Conservation (phyloP, 2,113 vertebrate species). For the Phrynocephalus versicolor region DNA sequence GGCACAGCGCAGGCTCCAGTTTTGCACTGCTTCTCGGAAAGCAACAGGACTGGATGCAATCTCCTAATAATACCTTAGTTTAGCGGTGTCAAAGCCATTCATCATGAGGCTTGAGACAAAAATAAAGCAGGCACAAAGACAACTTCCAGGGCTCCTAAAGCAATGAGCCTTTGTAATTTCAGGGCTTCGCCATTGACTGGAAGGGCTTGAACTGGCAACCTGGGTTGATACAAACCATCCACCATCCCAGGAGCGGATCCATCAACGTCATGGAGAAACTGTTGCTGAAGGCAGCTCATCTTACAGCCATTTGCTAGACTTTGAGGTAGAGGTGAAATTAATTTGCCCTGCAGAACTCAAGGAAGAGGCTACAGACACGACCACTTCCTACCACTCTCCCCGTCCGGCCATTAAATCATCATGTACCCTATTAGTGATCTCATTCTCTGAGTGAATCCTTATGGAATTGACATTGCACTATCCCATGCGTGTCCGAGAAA, state of each 20-base stretch:
- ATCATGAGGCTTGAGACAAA: constrained; percentile 57
- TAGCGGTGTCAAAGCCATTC: constrained; percentile 80
- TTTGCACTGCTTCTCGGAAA: constrained; percentile 68
- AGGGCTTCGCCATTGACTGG: constrained; percentile 26
- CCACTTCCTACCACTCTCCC: neutral
- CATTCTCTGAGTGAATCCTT: neutral
- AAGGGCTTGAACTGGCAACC: constrained; percentile 23
- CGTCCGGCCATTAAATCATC: neutral
- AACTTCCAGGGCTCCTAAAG: constrained; percentile 28
- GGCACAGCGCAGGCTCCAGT: constrained; percentile 71
- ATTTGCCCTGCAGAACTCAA: neutral
- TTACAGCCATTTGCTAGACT: neutral
- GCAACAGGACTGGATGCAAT: constrained; percentile 71
- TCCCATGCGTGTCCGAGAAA: too few relatives aligned
- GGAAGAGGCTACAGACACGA: neutral
- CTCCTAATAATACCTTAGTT: constrained; percentile 83
- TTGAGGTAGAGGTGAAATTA: constrained; percentile 4
- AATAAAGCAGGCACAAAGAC: constrained; percentile 28
- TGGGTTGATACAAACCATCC: neutral
- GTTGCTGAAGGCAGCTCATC: neutral
- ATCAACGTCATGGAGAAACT: constrained; percentile 1
- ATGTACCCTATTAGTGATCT: neutral
- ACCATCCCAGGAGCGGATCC: neutral
- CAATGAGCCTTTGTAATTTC: neutral
- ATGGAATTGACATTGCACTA: neutral